Conservation (phyloP, 2,888 invertebrate species). For the Sialis lutaria region DNA sequence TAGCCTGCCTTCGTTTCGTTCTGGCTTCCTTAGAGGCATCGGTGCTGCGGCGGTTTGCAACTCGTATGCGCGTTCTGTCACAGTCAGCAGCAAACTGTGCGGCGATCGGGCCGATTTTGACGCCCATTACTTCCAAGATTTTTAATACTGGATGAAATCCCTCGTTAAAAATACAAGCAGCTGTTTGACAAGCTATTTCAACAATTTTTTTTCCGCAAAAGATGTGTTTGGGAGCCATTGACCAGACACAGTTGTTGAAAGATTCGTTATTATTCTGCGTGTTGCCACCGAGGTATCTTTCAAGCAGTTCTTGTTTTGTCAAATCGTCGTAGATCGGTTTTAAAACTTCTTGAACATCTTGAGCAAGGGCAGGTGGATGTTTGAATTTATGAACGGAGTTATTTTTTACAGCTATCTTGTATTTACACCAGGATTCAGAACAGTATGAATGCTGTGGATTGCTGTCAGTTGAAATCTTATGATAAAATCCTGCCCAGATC, state of each 20-base stretch:
- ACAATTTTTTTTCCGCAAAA: constrained; percentile 9
- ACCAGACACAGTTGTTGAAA: constrained; percentile 10
- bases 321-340: constrained; percentile 6
- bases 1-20: constrained; percentile 3
- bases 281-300: constrained; percentile 10
- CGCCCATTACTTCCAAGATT: constrained; percentile 4
- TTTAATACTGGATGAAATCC: constrained; percentile 6
- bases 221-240: constrained; percentile 10
- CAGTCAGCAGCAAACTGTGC: background rate
- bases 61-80: constrained; percentile 6
- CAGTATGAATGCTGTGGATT: constrained; percentile 11
- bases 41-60: constrained; percentile 7
- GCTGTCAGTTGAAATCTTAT: constrained; percentile 10
- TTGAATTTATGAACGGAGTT: background rate
- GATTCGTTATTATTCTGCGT: constrained; percentile 12
- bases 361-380: constrained; percentile 5
- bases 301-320: constrained; percentile 4
- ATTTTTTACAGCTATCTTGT: constrained; percentile 6
- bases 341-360: constrained; percentile 8
- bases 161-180: constrained; percentile 7
- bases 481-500: constrained; percentile 11
- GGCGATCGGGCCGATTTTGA: constrained; percentile 6
- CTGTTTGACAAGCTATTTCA: constrained; percentile 9
- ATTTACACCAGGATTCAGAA: constrained; percentile 12
- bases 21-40: constrained; percentile 7